Evolutionary conservation across 2,113 vertebrate genomes (phyloP), one percentile per base, ranked within the genome.

Genomic region (Ophthalmolycus amberensis): DNA sequence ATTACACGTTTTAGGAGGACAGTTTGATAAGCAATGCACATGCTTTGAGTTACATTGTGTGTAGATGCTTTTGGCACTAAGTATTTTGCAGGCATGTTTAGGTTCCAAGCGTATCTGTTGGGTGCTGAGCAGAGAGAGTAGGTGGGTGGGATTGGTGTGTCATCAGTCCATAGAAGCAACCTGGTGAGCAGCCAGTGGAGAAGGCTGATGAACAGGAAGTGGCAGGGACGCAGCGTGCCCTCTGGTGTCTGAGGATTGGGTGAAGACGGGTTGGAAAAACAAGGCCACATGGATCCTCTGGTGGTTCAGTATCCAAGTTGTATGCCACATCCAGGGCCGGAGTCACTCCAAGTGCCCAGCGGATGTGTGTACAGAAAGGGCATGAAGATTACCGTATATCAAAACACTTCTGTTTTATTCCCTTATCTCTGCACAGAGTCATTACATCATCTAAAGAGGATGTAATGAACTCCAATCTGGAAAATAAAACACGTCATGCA

Each of bases 181-280:
- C 85, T 70, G 69, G 67, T 83, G 84, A 82, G 85, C 54, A 78
- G 89, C 77, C 85, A 87, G 75, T 69, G 83, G 59, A 68, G 82
- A 87, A 80, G 84, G 52, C 59, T 93, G 94, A 94, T 87, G 89
- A 94, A 92, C 83, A 92, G 92, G 83, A 95, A 92, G 90, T 91
- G 89, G 82, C 86, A 91, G 84, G 77, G 83, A 84, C 85, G 77
- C 80, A 80, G 87, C 40, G 37, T 86, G 87, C 71, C 86, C 82
- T 83, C 63, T 59, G 79, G 82, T 81, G 59, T 87, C 75, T 83
- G 60, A 83, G 60, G 75, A 76, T 48, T 52, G 85, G 54, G 62
- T 54, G 76, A 52, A 46, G 60, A 65, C 37, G 52, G 65, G 50
- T 27, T 44, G 52, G 37, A 83, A 77, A 64, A 73, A 67, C 6